Conservation (phyloP, 2,888 invertebrate species). For the Uropetala carovei region DNA sequence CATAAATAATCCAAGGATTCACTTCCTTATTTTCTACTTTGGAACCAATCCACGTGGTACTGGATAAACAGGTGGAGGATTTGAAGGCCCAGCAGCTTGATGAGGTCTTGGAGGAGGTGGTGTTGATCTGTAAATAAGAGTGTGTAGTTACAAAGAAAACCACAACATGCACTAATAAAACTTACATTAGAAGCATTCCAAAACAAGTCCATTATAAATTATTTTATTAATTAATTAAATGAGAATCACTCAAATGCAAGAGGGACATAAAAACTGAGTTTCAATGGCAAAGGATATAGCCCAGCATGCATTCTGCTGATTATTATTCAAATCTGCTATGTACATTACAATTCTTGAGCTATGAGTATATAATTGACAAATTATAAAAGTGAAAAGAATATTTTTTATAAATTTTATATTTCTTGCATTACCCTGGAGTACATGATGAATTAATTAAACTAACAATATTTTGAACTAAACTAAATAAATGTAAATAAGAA, state of each 20-base stretch:
- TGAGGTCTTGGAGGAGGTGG: slow-evolving; percentile 44
- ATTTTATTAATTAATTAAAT: background rate
- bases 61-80: slow-evolving; percentile 50
- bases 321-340: background rate
- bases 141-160: background rate
- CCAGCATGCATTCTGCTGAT: background rate
- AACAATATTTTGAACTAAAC: no score
- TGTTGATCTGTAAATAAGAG: slow-evolving; percentile 50
- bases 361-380: no score
- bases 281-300: background rate
- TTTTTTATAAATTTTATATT: no score
- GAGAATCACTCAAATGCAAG: background rate
- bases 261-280: background rate
- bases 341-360: no score
- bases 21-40: slow-evolving; percentile 1
- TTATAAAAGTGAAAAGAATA: no score
- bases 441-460: no score
- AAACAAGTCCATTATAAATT: background rate
- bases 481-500: no score
- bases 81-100: slow-evolving; percentile 32
- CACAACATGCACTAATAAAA: background rate
- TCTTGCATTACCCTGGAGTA: no score
- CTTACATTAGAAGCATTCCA: background rate
- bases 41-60: slow-evolving; percentile 54
- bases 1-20: background rate